Evolutionary conservation across 1,140 invertebrate species (phyloP).

Genomic region (Mizuhopecten yessoensis): DNA sequence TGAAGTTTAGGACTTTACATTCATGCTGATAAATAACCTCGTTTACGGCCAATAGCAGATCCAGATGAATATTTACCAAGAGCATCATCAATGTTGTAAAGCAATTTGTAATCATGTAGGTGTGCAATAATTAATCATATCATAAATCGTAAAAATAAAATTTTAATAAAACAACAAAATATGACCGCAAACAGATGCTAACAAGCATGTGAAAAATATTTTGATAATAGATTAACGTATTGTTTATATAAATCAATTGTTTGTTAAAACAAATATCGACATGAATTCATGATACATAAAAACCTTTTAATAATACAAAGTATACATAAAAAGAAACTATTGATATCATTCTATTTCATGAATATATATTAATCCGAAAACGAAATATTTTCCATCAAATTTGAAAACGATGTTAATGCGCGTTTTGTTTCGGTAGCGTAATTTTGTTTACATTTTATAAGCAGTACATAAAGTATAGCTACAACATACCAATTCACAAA

Average conservation of each 20-base stretch:
- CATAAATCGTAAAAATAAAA: background rate
- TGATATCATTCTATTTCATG: background rate
- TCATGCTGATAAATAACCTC: too few species aligned
- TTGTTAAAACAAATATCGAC: background rate
- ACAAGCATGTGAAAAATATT: too few species aligned
- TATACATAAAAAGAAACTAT: background rate
- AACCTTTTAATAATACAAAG: background rate
- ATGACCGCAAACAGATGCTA: too few species aligned
- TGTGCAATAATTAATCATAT: conserved; percentile 16
- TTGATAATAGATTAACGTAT: too few species aligned
- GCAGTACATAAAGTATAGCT: too few species aligned
- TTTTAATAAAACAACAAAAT: too few species aligned
- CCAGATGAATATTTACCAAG: too few species aligned
- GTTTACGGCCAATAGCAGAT: too few species aligned
- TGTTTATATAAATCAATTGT: background rate
- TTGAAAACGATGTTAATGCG: background rate
- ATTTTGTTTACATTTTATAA: background rate
- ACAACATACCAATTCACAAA: too few species aligned
- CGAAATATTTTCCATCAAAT: background rate
- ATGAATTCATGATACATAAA: background rate
- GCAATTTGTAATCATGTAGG: background rate
- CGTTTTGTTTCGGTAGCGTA: background rate
- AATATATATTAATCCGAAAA: background rate
- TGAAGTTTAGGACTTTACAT: too few species aligned
- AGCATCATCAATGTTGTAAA: background rate